phyloP scores from a whole-genome alignment of 2,797 vertebrate genomes.

The Momotus momota region DNA sequence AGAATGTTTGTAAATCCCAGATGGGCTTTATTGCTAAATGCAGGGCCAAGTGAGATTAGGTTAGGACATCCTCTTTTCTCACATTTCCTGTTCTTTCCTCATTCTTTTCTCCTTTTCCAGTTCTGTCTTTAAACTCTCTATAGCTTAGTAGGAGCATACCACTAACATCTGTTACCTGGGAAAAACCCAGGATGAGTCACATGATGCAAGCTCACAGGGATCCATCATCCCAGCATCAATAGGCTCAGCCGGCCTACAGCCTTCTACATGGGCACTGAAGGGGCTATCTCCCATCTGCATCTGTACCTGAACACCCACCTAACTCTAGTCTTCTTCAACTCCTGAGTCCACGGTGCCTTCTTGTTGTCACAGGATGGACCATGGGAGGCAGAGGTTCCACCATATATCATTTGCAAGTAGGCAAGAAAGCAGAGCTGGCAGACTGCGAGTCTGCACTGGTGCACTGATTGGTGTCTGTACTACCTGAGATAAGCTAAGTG shows the following conservation, averaged over 20 bases:
- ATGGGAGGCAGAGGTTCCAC: not conserved
- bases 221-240: rapidly evolving
- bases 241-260: not conserved
- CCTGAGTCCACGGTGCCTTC: not conserved
- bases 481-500: not conserved
- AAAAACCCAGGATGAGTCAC: not conserved
- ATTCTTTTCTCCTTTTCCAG: not conserved
- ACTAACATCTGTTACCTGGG: not conserved
- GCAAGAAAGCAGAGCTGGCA: not conserved
- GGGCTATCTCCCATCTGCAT: not conserved
- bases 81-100: not conserved
- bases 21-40: not conserved
- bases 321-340: not conserved
- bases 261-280: not conserved
- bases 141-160: not conserved
- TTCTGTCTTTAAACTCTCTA: not conserved
- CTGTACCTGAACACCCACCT: rapidly evolving
- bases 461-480: not conserved
- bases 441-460: not conserved
- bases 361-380: not conserved
- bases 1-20: not conserved
- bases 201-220: not conserved
- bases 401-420: not conserved
- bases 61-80: not conserved
- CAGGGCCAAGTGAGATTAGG: not conserved